Base-by-base conservation (phyloP, 2,888 invertebrate species). In the Leucophenga maculata region DNA sequence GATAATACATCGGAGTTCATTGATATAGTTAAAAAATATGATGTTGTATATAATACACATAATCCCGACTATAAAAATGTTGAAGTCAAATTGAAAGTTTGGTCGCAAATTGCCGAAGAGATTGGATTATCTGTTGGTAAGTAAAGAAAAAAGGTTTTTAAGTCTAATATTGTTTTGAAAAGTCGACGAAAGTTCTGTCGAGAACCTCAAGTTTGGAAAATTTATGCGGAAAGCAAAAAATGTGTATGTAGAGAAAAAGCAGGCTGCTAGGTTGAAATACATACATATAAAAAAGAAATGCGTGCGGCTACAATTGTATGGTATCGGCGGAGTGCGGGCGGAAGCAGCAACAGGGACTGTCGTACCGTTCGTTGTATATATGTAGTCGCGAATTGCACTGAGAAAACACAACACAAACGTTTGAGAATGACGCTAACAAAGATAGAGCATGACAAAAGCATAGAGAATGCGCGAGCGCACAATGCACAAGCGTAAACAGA, bases 31-130 rank as follows among this genome's bases (percentile, higher is more conserved):
- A 88, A 86, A 76, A 85, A 83, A 72, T 85, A 88, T 72, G 87
- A 88, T 75, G 86, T 88, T 62, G 87, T 88, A 65, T 88, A 88
- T 75, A 88, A 88, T 71, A 87, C 87, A 52, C 86, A 87, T 72
- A 86, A 88, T 84, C 86, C 88, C 32, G 87, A 88, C 75, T 88
- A 88, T 74, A 88, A 88, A 77, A 88, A 88, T 75, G 85, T 86
- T 71, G 85, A 88, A 77, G 85, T 85, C 72, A 88, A 88, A 80
- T 78, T 86, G 76, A 86, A 85, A 74, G 86, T 88, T 68, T 88
- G 88, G 88, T 78, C 78, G 26, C 85, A 85, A 78, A 87, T 88
- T 71, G 87, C 88, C 48, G 84, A 86, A 65, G 88, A 88, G 77
- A 85, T 88, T 77, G 88, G 88, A 68, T 75, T 88, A 73, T 87